Base-by-base conservation (phyloP, 1,140 invertebrate species). In the Solen grandis region DNA sequence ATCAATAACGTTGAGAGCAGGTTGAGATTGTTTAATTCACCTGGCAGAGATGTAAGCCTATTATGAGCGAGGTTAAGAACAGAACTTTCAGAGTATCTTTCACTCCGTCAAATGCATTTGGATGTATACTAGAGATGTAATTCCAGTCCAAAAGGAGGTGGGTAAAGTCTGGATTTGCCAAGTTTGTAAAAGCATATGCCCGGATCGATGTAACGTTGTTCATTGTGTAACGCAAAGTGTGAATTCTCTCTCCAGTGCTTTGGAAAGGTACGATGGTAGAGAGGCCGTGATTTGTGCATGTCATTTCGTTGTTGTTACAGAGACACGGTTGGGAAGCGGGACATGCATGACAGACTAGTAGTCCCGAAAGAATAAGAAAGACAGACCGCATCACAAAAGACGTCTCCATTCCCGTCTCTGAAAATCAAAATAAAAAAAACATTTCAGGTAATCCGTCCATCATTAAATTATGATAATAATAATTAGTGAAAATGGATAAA, bases 1-100 rank as follows among this genome's bases (percentile, higher is more conserved):
- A 5, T 60, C 14, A 46, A 60, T 38, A 0, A 73, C n/a, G 16
- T 38, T 22, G 41, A n/a, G 10, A 73, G 27, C 0, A 27, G 33
- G 5, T 38, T 14, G 5, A 73, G 22, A 25, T 54, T 31, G n/a
- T 38, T n/a, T 2, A 73, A 0, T 22, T 54, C 70, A 31, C 19
- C 8, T 36, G 70, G 70, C 31, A 60, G 5, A 27, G 5, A 5
- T 19, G 22, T n/a, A 25, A 73, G 33, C 5, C 31, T 60, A 41
- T 73, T 73, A 27, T 73, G 31, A 29, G 54, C 35, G 19, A 73
- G 54, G 27, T 60, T 73, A 25, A 73, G 19, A 1, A 41, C n/a
- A 73, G 19, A 1, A 41, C n/a, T 13, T 38, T 1, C n/a, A 73
- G 38, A 1, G 35, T 27, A 10, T 57, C 38, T 22, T 59, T 36